A percentile compares a stretch with the other conserved stretches of the same genome.
Conservation (phyloP, 2,113 vertebrate species). For the Chloroceryle aenea region DNA sequence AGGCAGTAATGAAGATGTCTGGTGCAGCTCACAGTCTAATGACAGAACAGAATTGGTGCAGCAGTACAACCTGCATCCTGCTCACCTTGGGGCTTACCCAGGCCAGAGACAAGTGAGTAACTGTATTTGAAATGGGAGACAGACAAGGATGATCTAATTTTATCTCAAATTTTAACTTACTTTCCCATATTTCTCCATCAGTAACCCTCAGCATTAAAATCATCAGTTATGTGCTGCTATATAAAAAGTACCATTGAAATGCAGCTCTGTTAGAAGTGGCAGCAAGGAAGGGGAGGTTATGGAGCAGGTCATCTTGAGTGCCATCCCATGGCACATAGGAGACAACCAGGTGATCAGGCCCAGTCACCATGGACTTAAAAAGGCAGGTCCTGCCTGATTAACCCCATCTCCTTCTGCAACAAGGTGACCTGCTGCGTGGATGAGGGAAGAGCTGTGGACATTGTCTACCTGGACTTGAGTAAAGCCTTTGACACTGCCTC, state of each 20-base stretch:
- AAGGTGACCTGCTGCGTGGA: too few relatives aligned
- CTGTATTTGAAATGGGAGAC: background rate
- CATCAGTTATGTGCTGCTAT: background rate
- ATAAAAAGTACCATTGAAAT: background rate
- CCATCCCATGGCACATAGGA: too few relatives aligned
- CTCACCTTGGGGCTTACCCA: background rate
- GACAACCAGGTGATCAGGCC: too few relatives aligned
- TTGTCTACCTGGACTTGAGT: too few relatives aligned
- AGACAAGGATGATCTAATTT: background rate
- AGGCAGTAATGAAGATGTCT: background rate
- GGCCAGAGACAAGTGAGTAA: background rate
- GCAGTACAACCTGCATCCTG: background rate
- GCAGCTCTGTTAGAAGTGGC: background rate
- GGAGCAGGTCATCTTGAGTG: too few relatives aligned
- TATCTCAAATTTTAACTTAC: background rate
- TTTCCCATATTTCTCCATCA: background rate
- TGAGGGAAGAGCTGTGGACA: too few relatives aligned
- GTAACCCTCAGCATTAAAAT: background rate
- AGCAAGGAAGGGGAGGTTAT: too few relatives aligned
- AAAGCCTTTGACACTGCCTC: too few relatives aligned
- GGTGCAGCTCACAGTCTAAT: background rate
- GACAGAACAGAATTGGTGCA: background rate
- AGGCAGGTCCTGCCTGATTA: too few relatives aligned
- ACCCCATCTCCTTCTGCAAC: too few relatives aligned
- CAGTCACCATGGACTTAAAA: too few relatives aligned